Base-by-base conservation (phyloP, 1,140 invertebrate species). In the Limonius californicus region DNA sequence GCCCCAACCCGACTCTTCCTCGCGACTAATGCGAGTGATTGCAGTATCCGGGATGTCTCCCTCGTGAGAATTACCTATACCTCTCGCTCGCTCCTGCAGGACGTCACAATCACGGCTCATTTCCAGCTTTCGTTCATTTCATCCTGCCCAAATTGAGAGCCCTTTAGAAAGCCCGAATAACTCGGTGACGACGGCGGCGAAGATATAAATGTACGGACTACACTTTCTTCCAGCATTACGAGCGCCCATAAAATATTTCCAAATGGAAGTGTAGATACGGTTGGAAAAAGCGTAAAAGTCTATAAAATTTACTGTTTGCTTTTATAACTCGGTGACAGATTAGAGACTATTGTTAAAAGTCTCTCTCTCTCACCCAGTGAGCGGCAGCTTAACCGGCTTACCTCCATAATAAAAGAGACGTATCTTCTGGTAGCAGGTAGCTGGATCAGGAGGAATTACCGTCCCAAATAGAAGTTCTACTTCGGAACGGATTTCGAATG, bases 1-100 rank as follows among this genome's bases (percentile, higher is more conserved):
- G 3, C 23, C 23, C 23, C 3, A 27, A 27, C 23, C 23, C 23
- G 23, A 27, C 23, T 27, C 23, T 27, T 27, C 23, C 23, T 53
- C 57, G 60, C 50, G 58, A 55, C 63, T 65, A 68, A 65, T 65
- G 61, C 39, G 43, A 58, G 60, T 68, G 63, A 68, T 68, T 68
- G 59, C 66, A 68, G 63, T 65, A 68, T 68, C 66, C 66, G 66
- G 66, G 66, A 68, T 68, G 63, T 68, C 57, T 59, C 53, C 66
- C 59, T 59, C 66, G 60, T 68, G 66, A 60, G 66, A 65, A 68
- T 55, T 54, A 62, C 54, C 32, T 18, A 47, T 43, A 47, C 30
- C 16, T 50, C 21, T 59, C 43, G 23, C 43, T 45, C 23, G 14
- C 16, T 21, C 23, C 23, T 16, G 35, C 65, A 68, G 66, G 66